These are phyloP conservation scores for Melipona bicolor DNA, from an alignment of 2,888 invertebrate species.

Conservation along the genomic window DNA sequence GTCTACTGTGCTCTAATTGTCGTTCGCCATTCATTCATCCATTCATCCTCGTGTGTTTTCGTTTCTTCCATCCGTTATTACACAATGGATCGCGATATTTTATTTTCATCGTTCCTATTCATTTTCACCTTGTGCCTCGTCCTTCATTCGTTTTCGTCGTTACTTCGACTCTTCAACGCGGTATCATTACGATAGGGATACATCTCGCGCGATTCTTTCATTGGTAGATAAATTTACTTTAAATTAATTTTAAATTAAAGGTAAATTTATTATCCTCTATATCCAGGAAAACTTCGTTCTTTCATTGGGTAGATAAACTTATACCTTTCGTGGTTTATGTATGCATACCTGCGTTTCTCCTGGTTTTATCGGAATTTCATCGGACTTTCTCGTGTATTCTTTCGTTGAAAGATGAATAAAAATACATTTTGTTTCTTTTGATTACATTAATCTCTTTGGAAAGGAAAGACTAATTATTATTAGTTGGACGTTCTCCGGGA, in stretches of 20 bases:
- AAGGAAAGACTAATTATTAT: neutral
- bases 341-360: no score
- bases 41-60: slow-evolving; percentile 6
- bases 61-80: neutral
- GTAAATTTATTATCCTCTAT: neutral
- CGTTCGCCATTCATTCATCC: slow-evolving; percentile 8
- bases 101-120: neutral
- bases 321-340: no score
- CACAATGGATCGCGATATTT: slow-evolving; percentile 1
- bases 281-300: no score
- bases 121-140: no score
- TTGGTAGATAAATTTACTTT: neutral
- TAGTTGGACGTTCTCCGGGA: no score
- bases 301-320: no score
- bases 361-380: no score
- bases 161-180: neutral
- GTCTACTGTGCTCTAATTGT: slow-evolving; percentile 35
- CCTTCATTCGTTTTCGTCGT: neutral
- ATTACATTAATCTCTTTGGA: neutral
- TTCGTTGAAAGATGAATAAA: neutral
- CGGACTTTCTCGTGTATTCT: neutral
- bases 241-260: neutral
- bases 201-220: neutral
- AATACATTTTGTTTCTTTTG: neutral
- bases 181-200: neutral